phyloP scores from a whole-genome alignment of 2,113 vertebrate genomes.

The Sarotherodon lohbergeri region DNA sequence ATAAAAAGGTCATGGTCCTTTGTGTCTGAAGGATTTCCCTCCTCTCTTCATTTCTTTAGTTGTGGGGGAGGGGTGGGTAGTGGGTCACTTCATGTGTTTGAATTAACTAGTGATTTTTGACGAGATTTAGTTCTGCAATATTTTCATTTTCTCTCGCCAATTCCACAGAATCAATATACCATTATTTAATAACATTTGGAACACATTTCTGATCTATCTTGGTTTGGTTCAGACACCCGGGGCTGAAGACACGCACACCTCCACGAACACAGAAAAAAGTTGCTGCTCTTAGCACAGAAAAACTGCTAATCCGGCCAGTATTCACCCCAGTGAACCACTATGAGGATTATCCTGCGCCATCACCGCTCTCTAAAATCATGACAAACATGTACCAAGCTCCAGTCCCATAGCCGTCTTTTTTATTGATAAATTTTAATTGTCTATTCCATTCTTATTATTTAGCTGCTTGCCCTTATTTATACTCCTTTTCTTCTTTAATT shows the following conservation, averaged over 20 bases:
- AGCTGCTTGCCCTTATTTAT: not conserved
- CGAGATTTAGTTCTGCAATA: not conserved
- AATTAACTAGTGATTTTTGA: not conserved
- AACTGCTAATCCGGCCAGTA: not conserved
- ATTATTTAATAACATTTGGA: not conserved
- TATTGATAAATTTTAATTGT: not conserved
- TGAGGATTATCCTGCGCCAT: not conserved
- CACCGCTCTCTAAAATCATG: not conserved
- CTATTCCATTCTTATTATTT: not conserved
- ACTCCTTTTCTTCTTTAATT: not conserved
- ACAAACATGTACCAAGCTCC: not conserved
- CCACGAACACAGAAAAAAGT: not conserved
- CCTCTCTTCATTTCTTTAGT: too few relatives aligned
- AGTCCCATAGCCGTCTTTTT: rapidly evolving
- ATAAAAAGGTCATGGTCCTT: not conserved
- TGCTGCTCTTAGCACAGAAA: not conserved
- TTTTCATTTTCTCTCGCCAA: not conserved
- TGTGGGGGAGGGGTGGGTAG: too few relatives aligned
- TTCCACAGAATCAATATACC: rapidly evolving
- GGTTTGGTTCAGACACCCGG: not conserved
- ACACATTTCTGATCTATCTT: not conserved
- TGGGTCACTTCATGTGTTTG: too few relatives aligned
- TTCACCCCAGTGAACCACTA: not conserved
- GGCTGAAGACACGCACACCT: not conserved
- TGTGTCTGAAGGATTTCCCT: not conserved